Conservation (phyloP, 2,113 vertebrate genomes). For the Dasyurus viverrinus region DNA sequence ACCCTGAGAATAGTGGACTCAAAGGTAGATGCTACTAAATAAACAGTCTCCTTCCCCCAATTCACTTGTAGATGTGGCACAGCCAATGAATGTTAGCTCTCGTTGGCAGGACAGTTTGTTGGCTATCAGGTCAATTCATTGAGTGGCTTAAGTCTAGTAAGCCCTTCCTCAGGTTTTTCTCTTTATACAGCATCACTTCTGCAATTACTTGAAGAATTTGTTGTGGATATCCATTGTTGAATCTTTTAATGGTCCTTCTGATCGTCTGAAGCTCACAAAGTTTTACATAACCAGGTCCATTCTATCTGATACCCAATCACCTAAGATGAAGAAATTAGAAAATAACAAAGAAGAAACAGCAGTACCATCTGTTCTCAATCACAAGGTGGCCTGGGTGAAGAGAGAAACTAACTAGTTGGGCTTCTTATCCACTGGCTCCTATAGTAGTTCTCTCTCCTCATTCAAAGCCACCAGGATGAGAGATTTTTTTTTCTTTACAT, state of each 20-base stretch:
- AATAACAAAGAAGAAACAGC: neutral
- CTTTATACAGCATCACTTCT: neutral
- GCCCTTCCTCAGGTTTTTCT: neutral
- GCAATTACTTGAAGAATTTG: neutral
- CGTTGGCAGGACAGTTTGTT: neutral
- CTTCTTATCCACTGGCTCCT: neutral
- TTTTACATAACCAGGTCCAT: neutral
- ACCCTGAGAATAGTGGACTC: neutral
- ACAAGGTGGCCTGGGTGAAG: neutral
- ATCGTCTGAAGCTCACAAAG: neutral
- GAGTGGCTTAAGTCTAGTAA: neutral
- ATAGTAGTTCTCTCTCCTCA: neutral
- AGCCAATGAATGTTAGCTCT: neutral
- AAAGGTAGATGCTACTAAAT: neutral
- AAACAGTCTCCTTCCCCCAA: neutral
- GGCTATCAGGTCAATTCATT: neutral
- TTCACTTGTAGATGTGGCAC: neutral
- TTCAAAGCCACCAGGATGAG: neutral
- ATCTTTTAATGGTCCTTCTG: neutral
- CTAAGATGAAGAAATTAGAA: neutral
- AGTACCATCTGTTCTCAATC: neutral
- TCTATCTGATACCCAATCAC: neutral
- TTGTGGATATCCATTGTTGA: neutral
- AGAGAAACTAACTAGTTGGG: neutral
- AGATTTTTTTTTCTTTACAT: neutral